phyloP scores from a whole-genome alignment of 2,888 invertebrate genomes.

The Arenicola marina region DNA sequence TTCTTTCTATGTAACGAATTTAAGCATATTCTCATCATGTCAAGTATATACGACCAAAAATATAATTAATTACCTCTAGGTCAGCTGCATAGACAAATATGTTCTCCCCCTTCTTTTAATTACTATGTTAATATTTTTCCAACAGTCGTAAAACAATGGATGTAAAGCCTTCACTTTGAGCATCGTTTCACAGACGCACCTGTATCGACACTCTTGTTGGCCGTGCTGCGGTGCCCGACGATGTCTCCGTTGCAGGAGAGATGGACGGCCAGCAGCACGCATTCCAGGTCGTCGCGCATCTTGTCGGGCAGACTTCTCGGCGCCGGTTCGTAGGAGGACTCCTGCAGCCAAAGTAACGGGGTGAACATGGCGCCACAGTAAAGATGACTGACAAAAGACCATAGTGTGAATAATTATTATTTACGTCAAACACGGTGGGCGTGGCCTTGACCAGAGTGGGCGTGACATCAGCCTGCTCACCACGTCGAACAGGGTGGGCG shows the following conservation, averaged over 20 bases:
- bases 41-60: too few relatives aligned
- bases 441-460: constrained; percentile 47
- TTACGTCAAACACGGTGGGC: constrained; percentile 51
- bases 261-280: constrained; percentile 44
- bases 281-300: constrained; percentile 40
- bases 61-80: too few relatives aligned
- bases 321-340: constrained; percentile 52
- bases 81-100: too few relatives aligned
- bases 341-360: constrained; percentile 37
- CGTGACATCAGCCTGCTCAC: too few relatives aligned
- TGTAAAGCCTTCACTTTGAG: too few relatives aligned
- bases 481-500: constrained; percentile 51
- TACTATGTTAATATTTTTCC: too few relatives aligned
- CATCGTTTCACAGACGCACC: constrained; percentile 33
- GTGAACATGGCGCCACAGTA: neutral
- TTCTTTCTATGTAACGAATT: too few relatives aligned
- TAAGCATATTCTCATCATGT: too few relatives aligned
- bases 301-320: constrained; percentile 43
- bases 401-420: too few relatives aligned
- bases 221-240: constrained; percentile 42
- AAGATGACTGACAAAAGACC: neutral
- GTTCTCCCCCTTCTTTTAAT: too few relatives aligned
- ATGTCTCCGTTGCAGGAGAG: constrained; percentile 54
- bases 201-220: constrained; percentile 48
- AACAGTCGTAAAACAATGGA: too few relatives aligned